phyloP scores from a whole-genome alignment of 2,888 invertebrate genomes.

The Netelia fuscicornis region DNA sequence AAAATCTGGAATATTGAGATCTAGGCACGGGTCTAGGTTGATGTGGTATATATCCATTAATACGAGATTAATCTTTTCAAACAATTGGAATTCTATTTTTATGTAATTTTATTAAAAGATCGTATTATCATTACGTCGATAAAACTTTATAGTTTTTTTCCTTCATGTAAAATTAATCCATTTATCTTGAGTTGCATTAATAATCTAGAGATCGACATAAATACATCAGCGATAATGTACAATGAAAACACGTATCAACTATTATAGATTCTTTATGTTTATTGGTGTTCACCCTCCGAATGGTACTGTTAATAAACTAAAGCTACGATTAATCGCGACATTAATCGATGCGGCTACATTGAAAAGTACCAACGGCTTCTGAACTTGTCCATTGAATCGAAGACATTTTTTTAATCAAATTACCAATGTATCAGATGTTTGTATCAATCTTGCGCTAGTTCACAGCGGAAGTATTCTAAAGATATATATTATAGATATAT shows the following conservation, averaged over 20 bases:
- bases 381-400: conserved; percentile 6
- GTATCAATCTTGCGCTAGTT: background rate
- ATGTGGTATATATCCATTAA: background rate
- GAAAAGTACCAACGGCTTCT: conserved; percentile 13
- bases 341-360: conserved; percentile 40
- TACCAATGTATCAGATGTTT: background rate
- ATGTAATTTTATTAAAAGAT: conserved; percentile 63
- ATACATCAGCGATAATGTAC: conserved; percentile 46
- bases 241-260: conserved; percentile 58
- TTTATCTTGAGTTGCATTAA: conserved; percentile 6
- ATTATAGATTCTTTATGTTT: conserved; percentile 46
- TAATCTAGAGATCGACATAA: conserved; percentile 35
- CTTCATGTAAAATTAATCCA: conserved; percentile 41
- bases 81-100: conserved; percentile 30
- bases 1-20: too few species aligned
- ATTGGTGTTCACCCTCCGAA: conserved; percentile 26
- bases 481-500: background rate
- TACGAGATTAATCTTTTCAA: too few species aligned
- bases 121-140: conserved; percentile 46
- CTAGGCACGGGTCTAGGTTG: background rate
- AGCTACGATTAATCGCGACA: conserved; percentile 23
- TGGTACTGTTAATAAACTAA: conserved; percentile 16
- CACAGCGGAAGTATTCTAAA: background rate
- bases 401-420: background rate
- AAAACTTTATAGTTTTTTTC: conserved; percentile 31